Evolutionary conservation across 2,797 vertebrate species (phyloP).

Genomic region (Falco biarmicus): DNA sequence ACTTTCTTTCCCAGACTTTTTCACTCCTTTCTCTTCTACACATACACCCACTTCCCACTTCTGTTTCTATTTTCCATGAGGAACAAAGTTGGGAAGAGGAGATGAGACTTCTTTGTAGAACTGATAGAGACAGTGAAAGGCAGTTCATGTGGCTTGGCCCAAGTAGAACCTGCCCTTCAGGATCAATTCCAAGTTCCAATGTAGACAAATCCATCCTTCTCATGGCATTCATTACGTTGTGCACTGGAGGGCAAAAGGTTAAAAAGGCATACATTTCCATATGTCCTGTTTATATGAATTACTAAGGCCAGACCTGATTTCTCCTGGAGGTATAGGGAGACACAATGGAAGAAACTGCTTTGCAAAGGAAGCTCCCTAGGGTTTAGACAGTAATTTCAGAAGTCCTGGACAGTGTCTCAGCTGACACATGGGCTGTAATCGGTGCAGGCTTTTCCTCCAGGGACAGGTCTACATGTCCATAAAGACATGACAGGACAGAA

Average conservation of each 20-base stretch:
- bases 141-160: neutral
- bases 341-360: neutral
- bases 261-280: neutral
- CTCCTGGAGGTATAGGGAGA: neutral
- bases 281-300: neutral
- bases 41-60: neutral
- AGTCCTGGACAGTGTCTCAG: neutral
- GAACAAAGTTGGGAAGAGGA: neutral
- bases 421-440: neutral
- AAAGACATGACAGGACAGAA: neutral
- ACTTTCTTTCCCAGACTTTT: neutral
- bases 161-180: constrained; percentile 7
- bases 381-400: neutral
- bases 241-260: constrained; percentile 12
- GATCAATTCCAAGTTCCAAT: neutral
- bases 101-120: neutral
- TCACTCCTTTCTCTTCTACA: neutral
- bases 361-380: neutral
- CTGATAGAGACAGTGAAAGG: neutral
- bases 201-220: neutral
- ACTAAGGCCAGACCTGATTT: neutral
- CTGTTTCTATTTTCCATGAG: neutral
- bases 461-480: neutral
- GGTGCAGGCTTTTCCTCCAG: neutral
- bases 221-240: neutral